Percentiles rank a stretch among this genome's conserved stretches.
Evolutionary conservation across 2,797 vertebrate genomes (phyloP).

Genomic region (Phrynocephalus guinanensis): DNA sequence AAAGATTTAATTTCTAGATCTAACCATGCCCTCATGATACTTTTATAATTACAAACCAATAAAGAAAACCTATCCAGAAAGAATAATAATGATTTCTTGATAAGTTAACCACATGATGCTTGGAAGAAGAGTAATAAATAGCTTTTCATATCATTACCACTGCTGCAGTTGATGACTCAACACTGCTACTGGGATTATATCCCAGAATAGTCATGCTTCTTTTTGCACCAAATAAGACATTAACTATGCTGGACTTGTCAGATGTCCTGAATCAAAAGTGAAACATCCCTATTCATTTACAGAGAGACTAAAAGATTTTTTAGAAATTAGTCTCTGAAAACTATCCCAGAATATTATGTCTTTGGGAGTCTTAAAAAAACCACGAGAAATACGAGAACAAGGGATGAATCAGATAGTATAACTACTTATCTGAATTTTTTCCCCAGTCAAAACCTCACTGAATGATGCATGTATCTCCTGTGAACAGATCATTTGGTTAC

Average conservation of each 20-base stretch:
- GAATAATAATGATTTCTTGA: slow-evolving; percentile 80
- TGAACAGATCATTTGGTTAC: background rate
- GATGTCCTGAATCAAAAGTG: background rate
- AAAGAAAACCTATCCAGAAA: slow-evolving; percentile 77
- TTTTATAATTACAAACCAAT: slow-evolving; percentile 77
- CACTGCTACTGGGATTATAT: slow-evolving; percentile 62
- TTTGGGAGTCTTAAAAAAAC: background rate
- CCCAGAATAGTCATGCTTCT: slow-evolving; percentile 69
- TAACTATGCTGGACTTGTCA: slow-evolving; percentile 58
- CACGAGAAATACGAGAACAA: background rate
- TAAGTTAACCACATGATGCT: slow-evolving; percentile 65
- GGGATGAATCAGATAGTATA: background rate
- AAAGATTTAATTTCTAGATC: slow-evolving; percentile 70
- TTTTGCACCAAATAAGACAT: slow-evolving; percentile 62
- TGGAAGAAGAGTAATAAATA: slow-evolving; percentile 74
- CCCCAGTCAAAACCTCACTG: background rate
- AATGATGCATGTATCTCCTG: background rate
- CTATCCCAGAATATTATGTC: background rate
- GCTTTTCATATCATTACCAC: slow-evolving; percentile 66
- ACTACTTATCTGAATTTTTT: background rate
- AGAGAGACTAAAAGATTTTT: background rate
- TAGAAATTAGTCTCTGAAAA: background rate
- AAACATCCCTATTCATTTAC: background rate
- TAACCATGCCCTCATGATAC: slow-evolving; percentile 64
- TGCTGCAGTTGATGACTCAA: slow-evolving; percentile 74